Conservation (phyloP, 2,888 invertebrate genomes). For the Volucella bombylans region DNA sequence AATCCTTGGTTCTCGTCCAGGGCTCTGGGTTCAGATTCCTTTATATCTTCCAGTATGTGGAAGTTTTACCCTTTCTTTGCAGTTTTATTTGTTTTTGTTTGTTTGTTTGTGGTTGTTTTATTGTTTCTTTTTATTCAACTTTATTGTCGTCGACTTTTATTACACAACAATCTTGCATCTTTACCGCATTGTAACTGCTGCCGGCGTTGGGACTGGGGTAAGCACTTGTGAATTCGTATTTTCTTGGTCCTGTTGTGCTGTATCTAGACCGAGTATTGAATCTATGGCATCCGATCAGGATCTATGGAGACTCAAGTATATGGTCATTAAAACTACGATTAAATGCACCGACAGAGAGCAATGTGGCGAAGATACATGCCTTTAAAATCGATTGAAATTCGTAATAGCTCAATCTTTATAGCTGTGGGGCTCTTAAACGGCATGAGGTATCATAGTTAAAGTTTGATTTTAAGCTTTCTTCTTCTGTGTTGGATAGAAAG, state of each 20-base stretch:
- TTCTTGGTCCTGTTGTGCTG: slow-evolving; percentile 25
- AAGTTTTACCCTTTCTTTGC: slow-evolving; percentile 18
- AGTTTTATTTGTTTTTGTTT: slow-evolving; percentile 8
- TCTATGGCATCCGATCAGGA: slow-evolving; percentile 29
- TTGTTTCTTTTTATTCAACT: slow-evolving; percentile 3
- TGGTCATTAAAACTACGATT: slow-evolving; percentile 28
- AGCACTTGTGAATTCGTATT: slow-evolving; percentile 3
- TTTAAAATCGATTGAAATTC: neutral
- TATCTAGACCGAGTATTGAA: slow-evolving; percentile 10
- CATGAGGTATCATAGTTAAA: neutral
- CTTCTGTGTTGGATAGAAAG: no score
- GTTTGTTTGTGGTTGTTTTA: neutral
- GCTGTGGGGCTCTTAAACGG: neutral
- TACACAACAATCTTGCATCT: slow-evolving; percentile 65
- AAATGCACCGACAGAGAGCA: slow-evolving; percentile 13
- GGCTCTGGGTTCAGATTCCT: neutral
- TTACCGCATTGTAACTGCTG: slow-evolving; percentile 52
- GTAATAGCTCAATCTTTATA: slow-evolving; percentile 2
- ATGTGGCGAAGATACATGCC: neutral
- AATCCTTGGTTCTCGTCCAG: slow-evolving; percentile 30
- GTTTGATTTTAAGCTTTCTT: no score
- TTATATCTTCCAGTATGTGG: slow-evolving; percentile 31
- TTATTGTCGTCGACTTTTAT: slow-evolving; percentile 54
- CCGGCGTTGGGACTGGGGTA: neutral
- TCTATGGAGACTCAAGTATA: slow-evolving; percentile 3